Conservation (phyloP, 1,140 invertebrate species). For the Oncopodura yosiiana region DNA sequence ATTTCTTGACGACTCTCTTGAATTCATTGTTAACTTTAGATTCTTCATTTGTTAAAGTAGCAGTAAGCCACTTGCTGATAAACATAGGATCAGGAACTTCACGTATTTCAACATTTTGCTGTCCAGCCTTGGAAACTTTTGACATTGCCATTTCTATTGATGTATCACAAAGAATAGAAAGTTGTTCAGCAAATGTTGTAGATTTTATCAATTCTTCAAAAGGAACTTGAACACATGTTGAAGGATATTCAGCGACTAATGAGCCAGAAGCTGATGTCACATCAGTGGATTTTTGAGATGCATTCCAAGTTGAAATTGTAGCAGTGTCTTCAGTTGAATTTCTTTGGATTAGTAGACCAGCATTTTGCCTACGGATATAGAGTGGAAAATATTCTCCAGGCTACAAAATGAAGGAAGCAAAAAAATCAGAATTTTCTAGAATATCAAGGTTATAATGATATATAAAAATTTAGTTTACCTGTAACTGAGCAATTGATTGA, state of each 20-base stretch:
- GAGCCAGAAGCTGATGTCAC: not conserved
- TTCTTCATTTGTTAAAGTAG: not conserved
- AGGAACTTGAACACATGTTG: conserved; percentile 1
- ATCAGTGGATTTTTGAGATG: not conserved
- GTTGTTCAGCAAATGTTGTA: not conserved
- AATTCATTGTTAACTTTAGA: not conserved
- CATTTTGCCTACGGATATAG: no score
- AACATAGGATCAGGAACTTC: conserved; percentile 3
- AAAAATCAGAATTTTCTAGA: no score
- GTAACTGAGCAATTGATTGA: no score
- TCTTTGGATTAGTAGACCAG: no score
- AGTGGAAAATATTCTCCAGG: no score
- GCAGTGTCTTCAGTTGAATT: not conserved
- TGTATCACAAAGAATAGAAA: not conserved
- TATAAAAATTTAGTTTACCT: no score
- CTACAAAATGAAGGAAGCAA: no score
- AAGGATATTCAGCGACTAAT: not conserved
- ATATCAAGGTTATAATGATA: no score
- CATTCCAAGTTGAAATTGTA: conserved; percentile 4
- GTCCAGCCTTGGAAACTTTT: not conserved
- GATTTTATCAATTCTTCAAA: not conserved
- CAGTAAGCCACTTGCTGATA: conserved; percentile 9
- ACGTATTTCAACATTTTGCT: conserved; percentile 1
- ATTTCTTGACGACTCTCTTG: conserved; percentile 9
- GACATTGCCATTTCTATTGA: not conserved